These are phyloP conservation scores for Gnathonemus echidnorhynchus DNA, from an alignment of 2,113 vertebrate genomes.

Conservation along the genomic window DNA sequence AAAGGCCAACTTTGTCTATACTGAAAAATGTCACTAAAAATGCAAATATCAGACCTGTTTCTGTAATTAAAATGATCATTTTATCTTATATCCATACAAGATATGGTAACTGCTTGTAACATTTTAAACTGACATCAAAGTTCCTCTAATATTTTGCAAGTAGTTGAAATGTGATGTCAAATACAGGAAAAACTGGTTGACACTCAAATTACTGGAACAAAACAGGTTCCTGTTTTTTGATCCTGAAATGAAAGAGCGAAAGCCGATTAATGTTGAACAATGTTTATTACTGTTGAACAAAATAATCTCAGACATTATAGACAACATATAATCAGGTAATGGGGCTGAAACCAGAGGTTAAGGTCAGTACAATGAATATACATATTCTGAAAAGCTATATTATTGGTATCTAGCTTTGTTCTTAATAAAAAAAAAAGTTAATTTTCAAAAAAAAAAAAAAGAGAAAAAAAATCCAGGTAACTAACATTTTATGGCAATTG, in stretches of 20 bases:
- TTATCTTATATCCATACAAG: background rate
- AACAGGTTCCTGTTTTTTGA: background rate
- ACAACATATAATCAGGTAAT: conserved; percentile 3
- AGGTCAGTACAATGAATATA: conserved; percentile 9
- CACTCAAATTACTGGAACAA: background rate
- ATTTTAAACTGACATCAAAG: background rate
- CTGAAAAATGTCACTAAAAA: background rate
- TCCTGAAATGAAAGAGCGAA: background rate
- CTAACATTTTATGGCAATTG: conserved; percentile 3
- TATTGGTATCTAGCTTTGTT: conserved; percentile 6
- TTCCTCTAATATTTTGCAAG: background rate
- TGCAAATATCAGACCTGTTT: background rate
- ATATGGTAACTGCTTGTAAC: background rate
- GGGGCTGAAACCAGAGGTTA: background rate
- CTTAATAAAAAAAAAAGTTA: background rate
- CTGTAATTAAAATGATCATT: background rate
- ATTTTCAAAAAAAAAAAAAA: background rate
- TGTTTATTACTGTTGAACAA: conserved; percentile 14
- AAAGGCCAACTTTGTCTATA: too few relatives aligned
- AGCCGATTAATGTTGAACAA: background rate
- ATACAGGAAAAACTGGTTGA: background rate
- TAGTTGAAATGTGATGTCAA: background rate
- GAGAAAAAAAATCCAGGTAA: background rate
- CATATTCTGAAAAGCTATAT: background rate
- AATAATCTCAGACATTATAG: background rate